Evolutionary conservation across 2,888 invertebrate species (phyloP), one percentile per base, ranked within the genome.

Genomic region (Stenodera caucasica): DNA sequence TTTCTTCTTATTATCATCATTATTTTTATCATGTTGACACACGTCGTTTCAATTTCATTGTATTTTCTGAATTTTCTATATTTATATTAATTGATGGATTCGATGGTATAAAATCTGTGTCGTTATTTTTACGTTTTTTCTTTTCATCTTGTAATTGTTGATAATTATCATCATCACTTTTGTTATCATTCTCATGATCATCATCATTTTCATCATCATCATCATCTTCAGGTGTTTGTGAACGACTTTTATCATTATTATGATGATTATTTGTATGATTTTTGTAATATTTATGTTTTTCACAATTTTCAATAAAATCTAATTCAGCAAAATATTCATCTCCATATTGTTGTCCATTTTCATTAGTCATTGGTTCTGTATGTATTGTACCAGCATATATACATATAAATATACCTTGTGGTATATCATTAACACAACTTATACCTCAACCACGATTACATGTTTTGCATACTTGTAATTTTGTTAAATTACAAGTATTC

Each of bases 251-350:
- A 50, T 80, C 78, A 75, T 26, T 79, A 70, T 68, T 80, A 35
- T n/a, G n/a, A 35, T 35, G n/a, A 35, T 35, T 35, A 35, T 9
- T n/a, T n/a, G n/a, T n/a, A n/a, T n/a, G n/a, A n/a, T n/a, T n/a
- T n/a, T 35, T 14, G 14, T 15, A 18, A 2, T 15, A 40, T 60
- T 81, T 81, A 79, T 0, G 78, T 73, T 21, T 86, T 60, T 81
- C 81, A 30, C 94, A 94, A 0, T 92, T 92, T 80, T 98, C 98
- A 26, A 98, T 96, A 75, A 97, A 96, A 81, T 99, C 98, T 69
- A 99, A 80, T 77, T 99, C 98, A 0, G 98, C 98, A 56, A 98
- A 85, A 76, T 98, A 99, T 76, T 98, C 97, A 77, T 98, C 98
- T 0, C 97, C 97, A 69, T 91, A 94, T 76, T 90, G 90, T 68